These are phyloP conservation scores for Sepiola atlantica DNA, from an alignment of 2,888 invertebrate species.

Conservation along the genomic window DNA sequence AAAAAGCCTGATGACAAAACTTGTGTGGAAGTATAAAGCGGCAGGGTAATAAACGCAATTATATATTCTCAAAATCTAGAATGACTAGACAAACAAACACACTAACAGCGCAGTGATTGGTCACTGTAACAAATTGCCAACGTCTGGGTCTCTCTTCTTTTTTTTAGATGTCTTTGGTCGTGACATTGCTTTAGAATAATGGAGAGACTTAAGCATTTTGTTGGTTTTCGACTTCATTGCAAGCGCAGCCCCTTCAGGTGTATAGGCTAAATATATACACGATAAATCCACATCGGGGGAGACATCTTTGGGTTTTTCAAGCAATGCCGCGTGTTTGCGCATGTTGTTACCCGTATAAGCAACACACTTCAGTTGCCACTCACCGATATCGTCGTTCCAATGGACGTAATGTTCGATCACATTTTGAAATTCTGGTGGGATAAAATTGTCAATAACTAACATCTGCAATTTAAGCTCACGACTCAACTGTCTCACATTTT, in stretches of 20 bases:
- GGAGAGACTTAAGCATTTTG: conserved; percentile 60
- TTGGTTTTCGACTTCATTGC: conserved; percentile 77
- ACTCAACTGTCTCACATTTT: conserved; percentile 91
- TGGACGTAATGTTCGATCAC: conserved; percentile 91
- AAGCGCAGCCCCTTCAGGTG: conserved; percentile 78
- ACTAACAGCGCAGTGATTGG: conserved; percentile 55
- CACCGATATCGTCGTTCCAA: conserved; percentile 99
- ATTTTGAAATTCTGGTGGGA: conserved; percentile 94
- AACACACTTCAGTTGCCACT: conserved; percentile 97
- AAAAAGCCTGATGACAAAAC: conserved; percentile 19
- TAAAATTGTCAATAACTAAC: conserved; percentile 91
- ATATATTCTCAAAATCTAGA: background rate
- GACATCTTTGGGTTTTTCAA: conserved; percentile 74
- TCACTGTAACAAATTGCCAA: conserved; percentile 64
- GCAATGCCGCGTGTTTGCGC: conserved; percentile 79
- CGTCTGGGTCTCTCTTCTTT: conserved; percentile 58
- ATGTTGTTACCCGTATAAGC: conserved; percentile 99
- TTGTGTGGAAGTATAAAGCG: background rate
- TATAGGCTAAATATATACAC: conserved; percentile 82
- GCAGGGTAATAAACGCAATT: background rate
- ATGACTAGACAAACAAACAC: conserved; percentile 53
- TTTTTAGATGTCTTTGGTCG: conserved; percentile 70
- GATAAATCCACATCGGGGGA: conserved; percentile 81
- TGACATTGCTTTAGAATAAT: conserved; percentile 57
- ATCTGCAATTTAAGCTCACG: conserved; percentile 93